These are phyloP conservation scores for Zaprionus lineosus DNA, from an alignment of 2,888 invertebrate species.

Conservation along the genomic window DNA sequence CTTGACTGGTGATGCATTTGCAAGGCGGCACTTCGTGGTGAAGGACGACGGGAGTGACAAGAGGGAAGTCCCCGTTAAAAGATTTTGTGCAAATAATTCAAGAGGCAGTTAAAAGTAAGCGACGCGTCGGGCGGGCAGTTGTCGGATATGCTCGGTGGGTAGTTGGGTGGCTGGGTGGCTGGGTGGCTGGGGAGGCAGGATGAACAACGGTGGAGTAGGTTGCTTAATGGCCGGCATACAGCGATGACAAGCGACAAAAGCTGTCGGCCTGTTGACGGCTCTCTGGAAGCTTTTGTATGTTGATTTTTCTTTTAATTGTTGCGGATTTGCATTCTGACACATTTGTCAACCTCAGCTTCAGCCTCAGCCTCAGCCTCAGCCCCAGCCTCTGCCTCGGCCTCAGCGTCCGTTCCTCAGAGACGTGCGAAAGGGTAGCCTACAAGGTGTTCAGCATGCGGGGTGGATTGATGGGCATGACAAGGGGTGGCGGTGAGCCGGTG, in stretches of 20 bases:
- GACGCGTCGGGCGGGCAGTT: conserved; percentile 21
- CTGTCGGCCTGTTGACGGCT: conserved; percentile 56
- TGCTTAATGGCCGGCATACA: conserved; percentile 47
- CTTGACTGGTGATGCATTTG: conserved; percentile 41
- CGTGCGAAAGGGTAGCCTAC: conserved; percentile 49
- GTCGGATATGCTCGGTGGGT: too few relatives aligned
- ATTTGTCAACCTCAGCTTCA: conserved; percentile 82
- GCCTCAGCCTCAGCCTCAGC: conserved; percentile 69
- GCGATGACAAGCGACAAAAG: conserved; percentile 61
- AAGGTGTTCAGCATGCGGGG: background rate
- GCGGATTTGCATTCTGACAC: conserved; percentile 83
- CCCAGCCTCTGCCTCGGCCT: conserved; percentile 68
- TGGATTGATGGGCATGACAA: background rate
- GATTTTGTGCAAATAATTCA: conserved; percentile 74
- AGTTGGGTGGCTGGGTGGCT: background rate
- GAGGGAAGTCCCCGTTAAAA: conserved; percentile 48
- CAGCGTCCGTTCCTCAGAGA: conserved; percentile 19
- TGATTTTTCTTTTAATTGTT: conserved; percentile 82
- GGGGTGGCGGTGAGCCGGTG: conserved; percentile 26
- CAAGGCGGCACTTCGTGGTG: conserved; percentile 2
- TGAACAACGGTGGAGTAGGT: background rate
- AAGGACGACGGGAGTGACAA: conserved; percentile 31
- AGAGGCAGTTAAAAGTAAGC: conserved; percentile 66
- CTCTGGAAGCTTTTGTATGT: conserved; percentile 75
- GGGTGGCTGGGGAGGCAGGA: conserved; percentile 6